Evolutionary conservation across 2,113 vertebrate genomes (phyloP), one percentile per base, ranked within the genome.

Genomic region (Nannospalax galili): DNA sequence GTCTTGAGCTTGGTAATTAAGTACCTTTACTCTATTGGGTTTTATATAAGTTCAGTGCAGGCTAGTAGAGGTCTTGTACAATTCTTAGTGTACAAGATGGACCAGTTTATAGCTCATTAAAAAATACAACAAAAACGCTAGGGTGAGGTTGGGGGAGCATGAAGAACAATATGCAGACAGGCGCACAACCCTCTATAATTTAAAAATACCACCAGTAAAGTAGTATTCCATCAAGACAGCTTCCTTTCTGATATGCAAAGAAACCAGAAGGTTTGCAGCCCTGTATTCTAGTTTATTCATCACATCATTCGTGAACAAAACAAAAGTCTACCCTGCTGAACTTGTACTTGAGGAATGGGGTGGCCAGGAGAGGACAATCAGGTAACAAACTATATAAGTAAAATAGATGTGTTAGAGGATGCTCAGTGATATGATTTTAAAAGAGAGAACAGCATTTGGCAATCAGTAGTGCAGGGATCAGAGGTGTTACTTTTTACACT

Each of bases 61-160:
- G 42, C 72, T 81, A 62, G 40, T 78, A 95, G 60, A 90, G 77
- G 40, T 90, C 72, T 93, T 73, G n/a, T n/a, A n/a, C 72, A 72
- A 81, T 95, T 37, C 62, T 88, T 88, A 88, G 85, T 90, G 93
- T 92, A 77, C n/a, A 64, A 95, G 93, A 88, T 58, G 65, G 17
- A 32, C 1, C n/a, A 40, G 12, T 84, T 67, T 35, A 74, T 74
- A 92, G 69, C 32, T 82, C 28, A 15, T 58, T 52, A 78, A 86
- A 88, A 94, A 75, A 45, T 84, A 35, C 32, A 70, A 45, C 64
- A 35, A 48, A 72, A 84, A 48, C 3, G 6, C 12, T 37, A 35
- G 32, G 16, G 28, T 77, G 19, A 10, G 17, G 7, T 93, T n/a
- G 62, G 64, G 2, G 4, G 17, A 45, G 3, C 45, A 45, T 35